These are phyloP conservation scores for Microchirus variegatus DNA, from an alignment of 2,797 vertebrate species.

Conservation along the genomic window DNA sequence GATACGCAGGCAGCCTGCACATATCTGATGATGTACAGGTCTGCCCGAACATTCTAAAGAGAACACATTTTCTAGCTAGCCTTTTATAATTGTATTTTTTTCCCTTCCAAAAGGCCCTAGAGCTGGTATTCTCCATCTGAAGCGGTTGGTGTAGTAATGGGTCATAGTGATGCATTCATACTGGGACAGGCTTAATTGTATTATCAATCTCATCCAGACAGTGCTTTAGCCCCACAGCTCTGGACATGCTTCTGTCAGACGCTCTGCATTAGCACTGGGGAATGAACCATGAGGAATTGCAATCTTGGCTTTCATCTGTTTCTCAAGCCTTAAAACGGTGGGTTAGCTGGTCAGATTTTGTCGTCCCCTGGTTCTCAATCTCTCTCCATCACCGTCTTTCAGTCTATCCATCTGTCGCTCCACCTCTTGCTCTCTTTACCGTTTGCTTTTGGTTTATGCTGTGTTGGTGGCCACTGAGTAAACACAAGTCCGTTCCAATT, in stretches of 20 bases:
- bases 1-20: conserved; percentile 77
- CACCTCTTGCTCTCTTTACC: conserved; percentile 33
- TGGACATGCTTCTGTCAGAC: conserved; percentile 75
- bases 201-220: conserved; percentile 84
- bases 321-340: conserved; percentile 45
- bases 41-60: conserved; percentile 81
- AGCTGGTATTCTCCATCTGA: conserved; percentile 81
- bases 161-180: conserved; percentile 83
- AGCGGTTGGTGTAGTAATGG: conserved; percentile 79
- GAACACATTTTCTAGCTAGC: conserved; percentile 80
- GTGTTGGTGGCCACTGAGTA: conserved; percentile 54
- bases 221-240: conserved; percentile 74
- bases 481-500: conserved; percentile 71
- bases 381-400: conserved; percentile 19
- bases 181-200: conserved; percentile 82
- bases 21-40: conserved; percentile 82
- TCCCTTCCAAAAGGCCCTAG: conserved; percentile 72
- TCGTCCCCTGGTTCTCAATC: conserved; percentile 15
- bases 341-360: conserved; percentile 34
- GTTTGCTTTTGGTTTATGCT: conserved; percentile 41
- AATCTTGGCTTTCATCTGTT: conserved; percentile 64
- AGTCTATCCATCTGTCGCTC: conserved; percentile 34
- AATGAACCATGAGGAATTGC: conserved; percentile 58
- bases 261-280: conserved; percentile 60
- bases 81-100: conserved; percentile 78